Conservation (phyloP, 1,140 invertebrate species). For the Cylas formicarius region DNA sequence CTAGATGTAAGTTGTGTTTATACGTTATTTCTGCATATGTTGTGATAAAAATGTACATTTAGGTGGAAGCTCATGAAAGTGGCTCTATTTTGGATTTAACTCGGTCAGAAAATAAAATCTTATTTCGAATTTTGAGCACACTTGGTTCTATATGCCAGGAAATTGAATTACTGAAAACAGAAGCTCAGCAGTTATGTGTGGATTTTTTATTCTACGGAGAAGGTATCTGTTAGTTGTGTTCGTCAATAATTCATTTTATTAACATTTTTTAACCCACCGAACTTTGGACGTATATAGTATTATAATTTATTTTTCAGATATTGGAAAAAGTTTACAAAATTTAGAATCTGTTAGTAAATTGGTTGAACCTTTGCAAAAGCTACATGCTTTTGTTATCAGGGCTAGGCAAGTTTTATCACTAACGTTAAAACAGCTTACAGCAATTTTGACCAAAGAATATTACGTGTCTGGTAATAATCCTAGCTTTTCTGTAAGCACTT, state of each 20-base stretch:
- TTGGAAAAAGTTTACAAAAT: conserved; percentile 16
- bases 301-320: conserved; percentile 9
- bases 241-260: conserved; percentile 3
- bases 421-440: conserved; percentile 60
- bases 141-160: conserved; percentile 73
- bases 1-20: conserved; percentile 53
- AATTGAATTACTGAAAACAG: conserved; percentile 58
- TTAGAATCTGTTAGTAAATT: conserved; percentile 35
- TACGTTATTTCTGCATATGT: conserved; percentile 5
- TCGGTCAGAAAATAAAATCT: conserved; percentile 72
- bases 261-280: background rate
- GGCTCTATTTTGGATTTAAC: conserved; percentile 60
- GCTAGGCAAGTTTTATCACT: conserved; percentile 59
- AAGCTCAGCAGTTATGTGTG: conserved; percentile 58
- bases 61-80: conserved; percentile 47
- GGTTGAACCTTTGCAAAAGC: conserved; percentile 53
- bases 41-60: conserved; percentile 7
- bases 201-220: conserved; percentile 60
- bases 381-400: conserved; percentile 58
- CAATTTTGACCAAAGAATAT: conserved; percentile 47
- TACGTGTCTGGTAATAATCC: conserved; percentile 43
- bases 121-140: conserved; percentile 76
- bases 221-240: conserved; percentile 30
- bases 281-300: background rate
- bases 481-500: conserved; percentile 46